Percentiles rank a stretch among this genome's conserved stretches.
phyloP scores from a whole-genome alignment of 1,140 invertebrate species.

The Palaemon carinicauda region DNA sequence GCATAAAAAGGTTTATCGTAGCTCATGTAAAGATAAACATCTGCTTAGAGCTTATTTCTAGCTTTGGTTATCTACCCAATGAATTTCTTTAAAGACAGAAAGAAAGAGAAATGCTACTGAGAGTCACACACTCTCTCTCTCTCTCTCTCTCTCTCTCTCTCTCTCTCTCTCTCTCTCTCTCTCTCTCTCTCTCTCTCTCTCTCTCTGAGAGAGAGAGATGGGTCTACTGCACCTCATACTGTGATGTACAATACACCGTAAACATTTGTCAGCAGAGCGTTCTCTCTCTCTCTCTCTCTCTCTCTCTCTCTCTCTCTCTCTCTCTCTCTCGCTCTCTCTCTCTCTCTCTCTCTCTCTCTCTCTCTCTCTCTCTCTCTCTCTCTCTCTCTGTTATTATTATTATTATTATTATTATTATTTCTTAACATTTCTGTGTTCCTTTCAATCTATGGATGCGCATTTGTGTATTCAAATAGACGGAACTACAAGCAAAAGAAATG shows the following conservation, averaged over 20 bases:
- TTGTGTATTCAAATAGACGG: not conserved
- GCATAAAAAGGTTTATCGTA: too few species aligned
- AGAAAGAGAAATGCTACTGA: not conserved
- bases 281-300: not conserved
- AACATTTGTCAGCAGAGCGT: too few species aligned
- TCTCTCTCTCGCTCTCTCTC: not conserved
- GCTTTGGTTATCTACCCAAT: too few species aligned
- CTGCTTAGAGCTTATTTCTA: too few species aligned
- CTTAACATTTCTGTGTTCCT: too few species aligned
- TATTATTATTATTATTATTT: not conserved
- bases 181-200: not conserved
- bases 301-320: not conserved
- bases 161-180: not conserved
- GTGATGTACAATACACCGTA: too few species aligned
- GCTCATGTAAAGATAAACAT: too few species aligned
- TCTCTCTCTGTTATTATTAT: not conserved
- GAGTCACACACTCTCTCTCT: not conserved
- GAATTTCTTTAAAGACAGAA: too few species aligned
- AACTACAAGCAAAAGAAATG: not conserved
- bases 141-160: not conserved
- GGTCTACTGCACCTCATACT: too few species aligned
- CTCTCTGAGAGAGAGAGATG: too few species aligned
- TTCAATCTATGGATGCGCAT: too few species aligned
- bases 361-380: not conserved
- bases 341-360: not conserved